A percentile compares a stretch with the other conserved stretches of the same genome.
phyloP scores from a whole-genome alignment of 1,140 invertebrate genomes.

The Papilio dardanus region DNA sequence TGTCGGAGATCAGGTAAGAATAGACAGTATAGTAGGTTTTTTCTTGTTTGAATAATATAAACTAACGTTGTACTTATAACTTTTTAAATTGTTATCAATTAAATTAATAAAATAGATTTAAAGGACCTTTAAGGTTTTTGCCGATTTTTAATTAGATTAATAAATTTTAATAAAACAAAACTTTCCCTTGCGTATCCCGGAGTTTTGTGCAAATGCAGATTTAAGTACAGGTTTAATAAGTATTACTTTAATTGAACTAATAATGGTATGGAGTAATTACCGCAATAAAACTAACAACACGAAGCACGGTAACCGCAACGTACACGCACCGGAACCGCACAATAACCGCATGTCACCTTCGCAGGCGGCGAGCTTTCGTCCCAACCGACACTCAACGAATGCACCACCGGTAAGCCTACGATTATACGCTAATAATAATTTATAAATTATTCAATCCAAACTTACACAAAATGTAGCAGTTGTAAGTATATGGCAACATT shows the following conservation, averaged over 20 bases:
- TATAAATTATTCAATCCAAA: not conserved
- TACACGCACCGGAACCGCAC: constrained; percentile 26
- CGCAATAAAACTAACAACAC: constrained; percentile 3
- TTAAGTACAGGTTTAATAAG: not conserved
- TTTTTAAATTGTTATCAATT: not conserved
- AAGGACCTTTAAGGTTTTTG: too few relatives aligned
- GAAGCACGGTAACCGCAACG: constrained; percentile 23
- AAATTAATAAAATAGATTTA: too few relatives aligned
- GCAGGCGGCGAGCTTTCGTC: constrained; percentile 69
- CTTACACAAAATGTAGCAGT: not conserved
- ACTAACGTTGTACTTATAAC: not conserved
- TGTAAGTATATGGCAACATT: constrained; percentile 8
- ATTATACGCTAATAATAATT: not conserved
- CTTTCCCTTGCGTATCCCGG: too few relatives aligned
- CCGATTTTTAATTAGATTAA: too few relatives aligned
- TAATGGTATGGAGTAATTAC: constrained; percentile 6
- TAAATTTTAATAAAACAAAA: too few relatives aligned
- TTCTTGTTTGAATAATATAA: not conserved
- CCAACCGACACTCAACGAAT: constrained; percentile 69
- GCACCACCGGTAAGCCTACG: constrained; percentile 53
- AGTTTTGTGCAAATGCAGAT: too few relatives aligned
- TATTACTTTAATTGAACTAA: not conserved
- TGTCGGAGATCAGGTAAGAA: constrained; percentile 69
- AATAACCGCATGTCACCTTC: constrained; percentile 59
- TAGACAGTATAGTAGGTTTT: not conserved